Base-by-base conservation (phyloP, 2,888 invertebrate species). In the Campoplex capitator region DNA sequence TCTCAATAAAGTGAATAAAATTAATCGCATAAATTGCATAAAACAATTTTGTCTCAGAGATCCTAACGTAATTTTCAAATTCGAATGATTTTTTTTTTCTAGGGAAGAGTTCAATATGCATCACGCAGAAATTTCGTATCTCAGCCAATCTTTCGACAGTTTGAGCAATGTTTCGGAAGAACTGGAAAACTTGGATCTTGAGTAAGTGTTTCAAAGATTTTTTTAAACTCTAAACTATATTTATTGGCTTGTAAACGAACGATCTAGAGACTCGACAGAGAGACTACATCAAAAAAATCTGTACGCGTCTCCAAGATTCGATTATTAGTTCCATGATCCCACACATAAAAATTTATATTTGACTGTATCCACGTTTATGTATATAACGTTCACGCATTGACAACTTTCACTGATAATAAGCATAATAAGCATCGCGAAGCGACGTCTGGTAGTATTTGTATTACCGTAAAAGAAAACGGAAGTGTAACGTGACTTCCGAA, bases 371-470 rank as follows among this genome's bases (percentile, higher is more conserved):
- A 7, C 67, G 16, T 70, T 35, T 75, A 67, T 51, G 51, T 74
- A 54, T 65, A 54, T 65, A 51, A 56, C 45, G 76, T 18, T 48
- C 70, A 77, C 79, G 74, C 35, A 48, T 78, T 70, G 42, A 74
- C 82, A 82, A 92, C 92, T 92, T 92, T 92, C 92, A 91, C 92
- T 92, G 91, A 91, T 90, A 91, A 90, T 88, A 89, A 91, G 90
- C 90, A 89, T 90, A 91, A 90, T 88, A 89, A 91, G 90, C 90
- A 89, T 89, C 73, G 76, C 76, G 83, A 74, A 85, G 74, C 88
- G 86, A 73, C 48, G 70, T 75, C 56, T 75, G 62, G 11, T 45
- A 11, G 84, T 28, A 70, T 68, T 79, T 67, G 79, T 67, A 54
- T 77, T 83, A 67, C 79, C 84, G 82, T 68, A 84, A 45, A 42